These are phyloP conservation scores for Polia nebulosa DNA, from an alignment of 2,888 invertebrate genomes.

Conservation along the genomic window DNA sequence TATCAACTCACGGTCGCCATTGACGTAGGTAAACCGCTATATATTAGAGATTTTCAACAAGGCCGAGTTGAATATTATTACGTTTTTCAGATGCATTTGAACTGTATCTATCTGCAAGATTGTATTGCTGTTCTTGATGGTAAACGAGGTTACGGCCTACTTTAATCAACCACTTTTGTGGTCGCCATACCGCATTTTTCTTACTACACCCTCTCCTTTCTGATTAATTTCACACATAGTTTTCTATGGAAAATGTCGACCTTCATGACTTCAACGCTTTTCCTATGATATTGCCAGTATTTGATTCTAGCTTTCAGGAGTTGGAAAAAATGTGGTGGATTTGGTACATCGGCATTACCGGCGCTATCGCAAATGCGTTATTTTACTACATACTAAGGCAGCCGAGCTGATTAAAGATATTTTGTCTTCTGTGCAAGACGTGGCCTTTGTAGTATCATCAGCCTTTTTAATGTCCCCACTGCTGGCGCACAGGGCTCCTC, in stretches of 20 bases:
- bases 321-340: neutral
- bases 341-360: neutral
- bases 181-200: neutral
- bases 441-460: neutral
- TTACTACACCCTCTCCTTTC: neutral
- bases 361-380: neutral
- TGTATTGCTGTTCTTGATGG: neutral
- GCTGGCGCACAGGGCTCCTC: too few species aligned
- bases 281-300: too few species aligned
- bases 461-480: too few species aligned
- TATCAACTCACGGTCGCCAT: conserved; percentile 18
- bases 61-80: neutral
- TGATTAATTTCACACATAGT: neutral
- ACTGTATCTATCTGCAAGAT: neutral
- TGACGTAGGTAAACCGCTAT: conserved; percentile 26
- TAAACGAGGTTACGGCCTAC: neutral
- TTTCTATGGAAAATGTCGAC: neutral
- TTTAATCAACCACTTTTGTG: neutral
- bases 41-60: conserved; percentile 26
- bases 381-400: neutral
- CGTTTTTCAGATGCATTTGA: neutral
- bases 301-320: too few species aligned
- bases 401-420: neutral
- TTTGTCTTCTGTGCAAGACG: neutral
- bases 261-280: neutral